Conservation (phyloP, 2,797 vertebrate genomes). For the Lates japonicus region DNA sequence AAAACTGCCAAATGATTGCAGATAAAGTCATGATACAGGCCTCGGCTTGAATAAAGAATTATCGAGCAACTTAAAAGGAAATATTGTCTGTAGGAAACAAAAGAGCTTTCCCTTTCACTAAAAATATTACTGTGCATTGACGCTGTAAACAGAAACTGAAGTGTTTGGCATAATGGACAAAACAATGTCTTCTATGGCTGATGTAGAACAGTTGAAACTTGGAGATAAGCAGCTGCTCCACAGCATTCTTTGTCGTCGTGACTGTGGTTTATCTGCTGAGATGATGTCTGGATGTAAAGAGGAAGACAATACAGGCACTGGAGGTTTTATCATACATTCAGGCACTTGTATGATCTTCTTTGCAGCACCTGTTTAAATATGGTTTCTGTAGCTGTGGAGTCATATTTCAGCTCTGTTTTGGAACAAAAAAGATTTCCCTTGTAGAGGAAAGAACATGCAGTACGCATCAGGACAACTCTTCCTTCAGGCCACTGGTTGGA, state of each 20-base stretch:
- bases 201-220: not conserved
- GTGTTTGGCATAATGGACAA: not conserved
- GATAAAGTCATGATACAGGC: too few relatives aligned
- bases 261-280: slow-evolving; percentile 17
- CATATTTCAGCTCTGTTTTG: not conserved
- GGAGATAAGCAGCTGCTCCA: slow-evolving; percentile 13
- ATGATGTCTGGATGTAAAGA: slow-evolving; percentile 21
- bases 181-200: not conserved
- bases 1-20: too few relatives aligned
- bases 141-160: not conserved
- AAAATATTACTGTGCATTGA: too few relatives aligned
- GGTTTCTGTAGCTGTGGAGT: not conserved
- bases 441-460: not conserved
- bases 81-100: too few relatives aligned
- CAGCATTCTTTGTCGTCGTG: not conserved
- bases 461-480: not conserved
- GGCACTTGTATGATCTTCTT: not conserved
- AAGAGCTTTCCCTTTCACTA: too few relatives aligned
- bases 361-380: slow-evolving; percentile 20
- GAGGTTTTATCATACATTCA: not conserved
- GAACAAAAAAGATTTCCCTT: not conserved
- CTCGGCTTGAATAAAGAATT: not conserved
- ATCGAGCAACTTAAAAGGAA: too few relatives aligned
- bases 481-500: not conserved
- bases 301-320: not conserved